phyloP scores from a whole-genome alignment of 2,888 invertebrate genomes.

The Dryococelus australis region DNA sequence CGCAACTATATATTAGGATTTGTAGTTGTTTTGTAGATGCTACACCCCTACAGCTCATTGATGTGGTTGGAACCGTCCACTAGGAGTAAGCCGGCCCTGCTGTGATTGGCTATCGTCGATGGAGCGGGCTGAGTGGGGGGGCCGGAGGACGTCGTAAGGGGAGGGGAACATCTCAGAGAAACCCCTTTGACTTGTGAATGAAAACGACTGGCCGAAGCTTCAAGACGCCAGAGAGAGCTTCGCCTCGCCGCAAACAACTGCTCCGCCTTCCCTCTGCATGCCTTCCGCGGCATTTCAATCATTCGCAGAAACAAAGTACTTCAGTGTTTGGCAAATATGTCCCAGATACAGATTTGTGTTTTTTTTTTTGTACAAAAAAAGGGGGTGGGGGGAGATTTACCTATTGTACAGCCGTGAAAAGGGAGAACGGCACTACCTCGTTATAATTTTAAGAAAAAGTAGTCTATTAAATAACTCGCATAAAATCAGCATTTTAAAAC shows the following conservation, averaged over 20 bases:
- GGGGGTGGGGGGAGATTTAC: too few relatives aligned
- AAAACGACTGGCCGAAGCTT: slow-evolving; percentile 38
- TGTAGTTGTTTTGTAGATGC: slow-evolving; percentile 30
- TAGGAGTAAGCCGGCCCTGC: slow-evolving; percentile 60
- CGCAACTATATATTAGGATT: background rate
- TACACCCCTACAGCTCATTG: slow-evolving; percentile 50
- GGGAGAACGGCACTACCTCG: too few relatives aligned
- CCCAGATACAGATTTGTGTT: too few relatives aligned
- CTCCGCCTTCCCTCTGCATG: too few relatives aligned
- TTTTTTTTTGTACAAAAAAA: too few relatives aligned
- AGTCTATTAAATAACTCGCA: too few relatives aligned
- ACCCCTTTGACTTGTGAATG: slow-evolving; percentile 43
- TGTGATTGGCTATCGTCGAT: slow-evolving; percentile 64
- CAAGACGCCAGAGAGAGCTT: slow-evolving; percentile 25
- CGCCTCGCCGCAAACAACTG: background rate
- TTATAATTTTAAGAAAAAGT: too few relatives aligned
- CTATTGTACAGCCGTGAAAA: too few relatives aligned
- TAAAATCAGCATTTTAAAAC: too few relatives aligned
- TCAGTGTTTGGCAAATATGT: too few relatives aligned
- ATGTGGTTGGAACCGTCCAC: slow-evolving; percentile 67
- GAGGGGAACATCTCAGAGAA: slow-evolving; percentile 32
- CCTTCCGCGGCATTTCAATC: too few relatives aligned
- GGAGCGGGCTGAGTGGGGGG: slow-evolving; percentile 28
- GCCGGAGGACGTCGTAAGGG: slow-evolving; percentile 28
- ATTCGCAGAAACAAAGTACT: too few relatives aligned